phyloP scores from a whole-genome alignment of 2,113 vertebrate genomes.

The Loxodonta africana region DNA sequence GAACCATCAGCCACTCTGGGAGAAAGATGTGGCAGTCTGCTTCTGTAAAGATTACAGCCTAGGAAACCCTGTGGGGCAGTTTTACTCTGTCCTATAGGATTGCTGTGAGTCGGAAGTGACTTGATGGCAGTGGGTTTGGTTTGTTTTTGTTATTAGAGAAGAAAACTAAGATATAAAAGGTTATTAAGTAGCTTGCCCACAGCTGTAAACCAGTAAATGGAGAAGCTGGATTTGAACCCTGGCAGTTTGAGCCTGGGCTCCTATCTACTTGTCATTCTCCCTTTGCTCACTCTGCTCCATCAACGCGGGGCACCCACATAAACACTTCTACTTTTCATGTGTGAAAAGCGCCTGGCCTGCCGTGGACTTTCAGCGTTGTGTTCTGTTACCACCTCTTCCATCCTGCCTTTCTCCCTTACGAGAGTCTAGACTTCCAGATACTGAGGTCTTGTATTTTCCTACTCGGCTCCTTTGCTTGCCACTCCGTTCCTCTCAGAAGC shows the following conservation, averaged over 20 bases:
- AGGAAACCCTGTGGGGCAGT: neutral
- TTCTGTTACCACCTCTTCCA: neutral
- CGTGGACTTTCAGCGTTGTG: neutral
- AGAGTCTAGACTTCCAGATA: neutral
- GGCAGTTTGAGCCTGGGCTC: neutral
- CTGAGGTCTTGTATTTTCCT: neutral
- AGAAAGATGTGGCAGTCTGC: too few relatives aligned
- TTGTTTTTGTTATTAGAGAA: neutral
- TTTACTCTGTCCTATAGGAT: neutral
- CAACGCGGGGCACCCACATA: neutral
- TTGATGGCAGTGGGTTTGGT: neutral
- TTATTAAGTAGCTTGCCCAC: neutral
- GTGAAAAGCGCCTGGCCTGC: neutral
- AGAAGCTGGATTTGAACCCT: neutral
- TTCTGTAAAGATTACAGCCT: too few relatives aligned
- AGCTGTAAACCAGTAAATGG: neutral
- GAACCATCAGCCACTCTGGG: too few relatives aligned
- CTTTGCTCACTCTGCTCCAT: neutral
- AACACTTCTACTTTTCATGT: neutral
- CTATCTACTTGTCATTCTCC: neutral
- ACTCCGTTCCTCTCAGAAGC: neutral
- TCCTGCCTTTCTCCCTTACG: neutral
- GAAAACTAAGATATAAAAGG: neutral
- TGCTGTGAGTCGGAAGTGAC: neutral
- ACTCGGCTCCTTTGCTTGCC: neutral